Evolutionary conservation across 2,888 invertebrate genomes (phyloP).

Genomic region (Pardosa pseudoannulata): DNA sequence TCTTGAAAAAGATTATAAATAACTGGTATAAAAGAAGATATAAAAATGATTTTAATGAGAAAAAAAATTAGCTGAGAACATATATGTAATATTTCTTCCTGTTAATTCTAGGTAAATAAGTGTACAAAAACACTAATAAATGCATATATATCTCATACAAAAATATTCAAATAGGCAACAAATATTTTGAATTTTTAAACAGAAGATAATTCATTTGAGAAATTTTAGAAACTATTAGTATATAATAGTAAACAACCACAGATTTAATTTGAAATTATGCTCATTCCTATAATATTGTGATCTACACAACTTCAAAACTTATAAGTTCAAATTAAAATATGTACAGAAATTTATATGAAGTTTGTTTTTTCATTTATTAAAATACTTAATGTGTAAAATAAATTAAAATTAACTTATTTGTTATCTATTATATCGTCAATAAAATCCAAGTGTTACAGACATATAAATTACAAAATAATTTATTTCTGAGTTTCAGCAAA

Average conservation of each 20-base stretch:
- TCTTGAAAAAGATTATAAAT: too few relatives aligned
- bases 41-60: too few relatives aligned
- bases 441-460: too few relatives aligned
- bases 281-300: neutral
- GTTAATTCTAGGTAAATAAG: neutral
- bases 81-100: neutral
- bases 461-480: too few relatives aligned
- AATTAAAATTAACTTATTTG: too few relatives aligned
- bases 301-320: neutral
- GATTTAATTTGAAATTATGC: constrained; percentile 8
- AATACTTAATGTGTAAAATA: too few relatives aligned
- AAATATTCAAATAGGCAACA: neutral
- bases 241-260: too few relatives aligned
- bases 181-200: neutral
- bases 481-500: too few relatives aligned
- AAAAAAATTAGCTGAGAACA: neutral
- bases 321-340: neutral
- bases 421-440: too few relatives aligned
- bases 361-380: too few relatives aligned
- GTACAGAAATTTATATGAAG: neutral
- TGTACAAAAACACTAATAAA: neutral
- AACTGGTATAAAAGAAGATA: too few relatives aligned
- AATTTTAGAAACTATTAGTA: neutral
- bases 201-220: neutral
- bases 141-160: neutral